Percentiles rank a stretch among this genome's conserved stretches.
phyloP scores from a whole-genome alignment of 2,797 vertebrate genomes.

The Prionace glauca region DNA sequence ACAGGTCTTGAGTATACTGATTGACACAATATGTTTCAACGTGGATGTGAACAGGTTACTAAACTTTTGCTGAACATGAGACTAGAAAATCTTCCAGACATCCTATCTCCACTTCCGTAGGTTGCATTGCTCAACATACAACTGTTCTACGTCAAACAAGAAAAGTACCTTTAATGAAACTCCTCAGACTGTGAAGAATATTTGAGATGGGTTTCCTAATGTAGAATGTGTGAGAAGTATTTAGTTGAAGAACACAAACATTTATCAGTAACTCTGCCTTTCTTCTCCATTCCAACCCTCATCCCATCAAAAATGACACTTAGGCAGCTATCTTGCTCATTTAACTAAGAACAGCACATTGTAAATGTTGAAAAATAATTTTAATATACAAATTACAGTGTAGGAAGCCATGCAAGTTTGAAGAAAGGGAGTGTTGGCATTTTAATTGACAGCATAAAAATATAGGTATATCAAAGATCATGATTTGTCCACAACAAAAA shows the following conservation, averaged over 20 bases:
- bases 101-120: background rate
- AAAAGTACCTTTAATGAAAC: background rate
- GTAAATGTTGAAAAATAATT: slow-evolving; percentile 14
- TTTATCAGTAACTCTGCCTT: background rate
- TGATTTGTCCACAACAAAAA: background rate
- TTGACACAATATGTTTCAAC: background rate
- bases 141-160: background rate
- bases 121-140: background rate
- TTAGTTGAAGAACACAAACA: background rate
- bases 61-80: background rate
- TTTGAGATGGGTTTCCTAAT: background rate
- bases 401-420: background rate
- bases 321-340: background rate
- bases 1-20: background rate
- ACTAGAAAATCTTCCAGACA: background rate
- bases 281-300: background rate
- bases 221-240: background rate
- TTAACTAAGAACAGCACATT: background rate
- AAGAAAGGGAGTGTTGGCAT: background rate
- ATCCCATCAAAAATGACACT: background rate
- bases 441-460: background rate
- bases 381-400: slow-evolving; percentile 2
- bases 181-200: background rate
- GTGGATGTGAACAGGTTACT: background rate
- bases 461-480: background rate